phyloP scores from a whole-genome alignment of 2,888 invertebrate genomes.

The Diaprepes abbreviatus region DNA sequence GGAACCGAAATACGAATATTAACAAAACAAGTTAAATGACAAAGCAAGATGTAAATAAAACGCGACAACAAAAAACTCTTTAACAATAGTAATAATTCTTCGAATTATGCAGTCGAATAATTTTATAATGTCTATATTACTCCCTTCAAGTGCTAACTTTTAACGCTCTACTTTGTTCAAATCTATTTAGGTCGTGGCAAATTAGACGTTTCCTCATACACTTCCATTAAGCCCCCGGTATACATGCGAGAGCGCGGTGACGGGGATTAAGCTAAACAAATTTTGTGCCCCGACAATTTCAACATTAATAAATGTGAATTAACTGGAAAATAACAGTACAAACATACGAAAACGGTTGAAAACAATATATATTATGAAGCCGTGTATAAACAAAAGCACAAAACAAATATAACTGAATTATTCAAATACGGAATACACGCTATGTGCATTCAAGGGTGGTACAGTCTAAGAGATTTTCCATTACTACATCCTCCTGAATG shows the following conservation, averaged over 20 bases:
- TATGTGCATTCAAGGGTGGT: conserved; percentile 13
- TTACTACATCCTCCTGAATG: too few relatives aligned
- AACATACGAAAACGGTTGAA: conserved; percentile 42
- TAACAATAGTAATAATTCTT: too few relatives aligned
- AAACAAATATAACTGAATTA: conserved; percentile 53
- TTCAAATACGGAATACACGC: conserved; percentile 48
- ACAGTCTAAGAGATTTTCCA: not conserved
- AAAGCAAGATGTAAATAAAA: too few relatives aligned
- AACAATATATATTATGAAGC: conserved; percentile 45
- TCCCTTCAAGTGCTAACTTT: not conserved
- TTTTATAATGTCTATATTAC: not conserved
- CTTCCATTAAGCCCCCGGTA: conserved; percentile 2
- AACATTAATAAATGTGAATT: conserved; percentile 40
- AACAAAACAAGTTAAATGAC: too few relatives aligned
- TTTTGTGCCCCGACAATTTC: conserved; percentile 31
- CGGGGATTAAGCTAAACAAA: conserved; percentile 23
- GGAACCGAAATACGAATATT: too few relatives aligned
- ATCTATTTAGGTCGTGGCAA: not conserved
- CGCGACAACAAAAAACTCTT: too few relatives aligned
- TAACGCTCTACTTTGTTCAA: not conserved
- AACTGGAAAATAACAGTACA: conserved; percentile 43
- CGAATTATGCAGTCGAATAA: too few relatives aligned
- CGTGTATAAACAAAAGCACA: conserved; percentile 49
- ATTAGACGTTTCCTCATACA: not conserved
- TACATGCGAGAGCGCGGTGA: not conserved